Percentiles rank a stretch among this genome's conserved stretches.
Conservation (phyloP, 2,797 vertebrate genomes). For the Phaenicophaeus curvirostris region DNA sequence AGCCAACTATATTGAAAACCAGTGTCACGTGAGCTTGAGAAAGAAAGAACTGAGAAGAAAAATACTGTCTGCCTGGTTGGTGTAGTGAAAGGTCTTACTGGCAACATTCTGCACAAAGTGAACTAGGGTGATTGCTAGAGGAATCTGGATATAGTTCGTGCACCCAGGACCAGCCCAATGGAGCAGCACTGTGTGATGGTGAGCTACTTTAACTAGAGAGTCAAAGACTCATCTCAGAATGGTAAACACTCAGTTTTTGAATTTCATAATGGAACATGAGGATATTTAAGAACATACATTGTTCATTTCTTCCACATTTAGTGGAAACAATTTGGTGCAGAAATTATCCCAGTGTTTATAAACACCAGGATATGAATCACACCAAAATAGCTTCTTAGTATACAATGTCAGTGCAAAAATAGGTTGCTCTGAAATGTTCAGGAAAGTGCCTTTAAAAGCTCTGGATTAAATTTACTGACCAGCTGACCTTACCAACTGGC, state of each 20-base stretch:
- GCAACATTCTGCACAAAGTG: not conserved
- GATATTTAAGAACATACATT: not conserved
- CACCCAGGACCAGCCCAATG: not conserved
- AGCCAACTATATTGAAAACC: not conserved
- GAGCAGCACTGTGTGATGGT: not conserved
- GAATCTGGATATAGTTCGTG: accelerated
- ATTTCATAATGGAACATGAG: not conserved
- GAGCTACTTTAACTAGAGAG: not conserved
- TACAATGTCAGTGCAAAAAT: constrained; percentile 51
- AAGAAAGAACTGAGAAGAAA: not conserved
- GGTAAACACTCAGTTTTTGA: not conserved
- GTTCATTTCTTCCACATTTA: not conserved
- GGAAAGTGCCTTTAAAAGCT: not conserved
- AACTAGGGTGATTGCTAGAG: too few relatives aligned
- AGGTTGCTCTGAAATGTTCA: constrained; percentile 48
- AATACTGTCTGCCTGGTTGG: not conserved
- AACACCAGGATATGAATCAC: constrained; percentile 59
- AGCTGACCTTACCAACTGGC: not conserved
- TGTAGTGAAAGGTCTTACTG: not conserved
- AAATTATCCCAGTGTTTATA: constrained; percentile 49
- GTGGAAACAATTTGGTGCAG: constrained; percentile 37
- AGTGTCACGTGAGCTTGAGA: too few relatives aligned
- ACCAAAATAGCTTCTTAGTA: constrained; percentile 47
- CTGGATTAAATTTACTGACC: not conserved
- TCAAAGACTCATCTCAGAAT: not conserved